Evolutionary conservation across 1,140 invertebrate genomes (phyloP).

Genomic region (Bombus huntii): DNA sequence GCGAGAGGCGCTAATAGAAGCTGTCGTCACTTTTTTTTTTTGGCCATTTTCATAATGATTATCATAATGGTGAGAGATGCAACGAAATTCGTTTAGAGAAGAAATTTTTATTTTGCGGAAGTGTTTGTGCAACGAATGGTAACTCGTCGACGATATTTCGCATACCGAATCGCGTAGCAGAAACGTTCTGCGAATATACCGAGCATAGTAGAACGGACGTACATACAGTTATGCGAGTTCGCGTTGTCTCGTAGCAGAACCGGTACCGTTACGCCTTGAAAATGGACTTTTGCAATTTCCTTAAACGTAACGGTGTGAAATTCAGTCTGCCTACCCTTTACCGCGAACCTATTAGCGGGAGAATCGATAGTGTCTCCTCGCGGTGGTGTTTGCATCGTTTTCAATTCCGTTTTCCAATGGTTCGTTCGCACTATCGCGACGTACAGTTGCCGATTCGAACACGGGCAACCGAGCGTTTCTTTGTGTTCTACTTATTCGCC

Average conservation of each 20-base stretch:
- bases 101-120: constrained; percentile 14
- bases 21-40: not conserved
- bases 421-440: not conserved
- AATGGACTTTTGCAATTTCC: constrained; percentile 42
- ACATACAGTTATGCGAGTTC: constrained; percentile 21
- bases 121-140: not conserved
- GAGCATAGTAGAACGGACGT: not conserved
- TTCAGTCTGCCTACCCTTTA: not conserved
- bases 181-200: not conserved
- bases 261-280: constrained; percentile 27
- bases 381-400: constrained; percentile 1
- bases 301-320: constrained; percentile 6
- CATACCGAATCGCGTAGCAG: constrained; percentile 11
- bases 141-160: constrained; percentile 5
- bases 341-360: constrained; percentile 6
- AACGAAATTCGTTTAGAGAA: not conserved
- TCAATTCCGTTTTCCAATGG: not conserved
- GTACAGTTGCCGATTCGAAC: not conserved
- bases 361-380: constrained; percentile 23
- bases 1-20: not conserved
- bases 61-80: not conserved
- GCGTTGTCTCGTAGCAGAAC: not conserved
- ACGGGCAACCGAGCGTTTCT: not conserved
- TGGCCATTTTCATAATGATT: not conserved
- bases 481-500: not conserved